phyloP scores from a whole-genome alignment of 1,140 invertebrate species.

The Aphidius gifuensis region DNA sequence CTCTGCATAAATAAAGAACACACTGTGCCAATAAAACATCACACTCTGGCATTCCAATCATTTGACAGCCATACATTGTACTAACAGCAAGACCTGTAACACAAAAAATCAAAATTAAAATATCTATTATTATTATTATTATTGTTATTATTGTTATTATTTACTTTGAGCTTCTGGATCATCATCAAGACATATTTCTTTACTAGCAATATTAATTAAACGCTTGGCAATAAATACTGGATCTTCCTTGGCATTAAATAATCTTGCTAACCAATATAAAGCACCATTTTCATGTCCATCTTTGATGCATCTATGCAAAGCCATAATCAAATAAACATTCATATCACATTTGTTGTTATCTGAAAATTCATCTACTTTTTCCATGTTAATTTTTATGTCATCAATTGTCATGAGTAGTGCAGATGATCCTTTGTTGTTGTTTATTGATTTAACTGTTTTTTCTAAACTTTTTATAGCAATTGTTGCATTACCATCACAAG shows the following conservation, averaged over 20 bases:
- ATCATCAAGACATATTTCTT: conserved; percentile 67
- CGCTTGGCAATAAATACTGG: conserved; percentile 76
- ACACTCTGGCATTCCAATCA: conserved; percentile 79
- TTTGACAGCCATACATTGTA: conserved; percentile 74
- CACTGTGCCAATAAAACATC: conserved; percentile 75
- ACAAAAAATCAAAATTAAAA: neutral
- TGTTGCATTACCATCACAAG: conserved; percentile 79
- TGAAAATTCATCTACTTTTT: conserved; percentile 71
- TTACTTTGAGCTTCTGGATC: conserved; percentile 55
- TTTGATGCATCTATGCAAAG: conserved; percentile 81
- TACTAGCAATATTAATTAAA: conserved; percentile 71
- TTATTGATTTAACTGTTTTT: conserved; percentile 62
- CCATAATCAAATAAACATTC: conserved; percentile 80
- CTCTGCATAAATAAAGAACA: conserved; percentile 71
- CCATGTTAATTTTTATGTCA: conserved; percentile 62
- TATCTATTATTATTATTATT: neutral
- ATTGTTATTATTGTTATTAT: neutral
- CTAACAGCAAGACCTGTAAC: conserved; percentile 60
- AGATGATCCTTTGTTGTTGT: conserved; percentile 36
- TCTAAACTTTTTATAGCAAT: conserved; percentile 75
- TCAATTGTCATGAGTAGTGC: conserved; percentile 43
- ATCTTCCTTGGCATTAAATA: conserved; percentile 79
- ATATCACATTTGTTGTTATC: conserved; percentile 75
- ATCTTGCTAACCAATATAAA: conserved; percentile 79
- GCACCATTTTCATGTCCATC: conserved; percentile 80